phyloP scores from a whole-genome alignment of 2,888 invertebrate species.

The Caenorhabditis doughertyi region DNA sequence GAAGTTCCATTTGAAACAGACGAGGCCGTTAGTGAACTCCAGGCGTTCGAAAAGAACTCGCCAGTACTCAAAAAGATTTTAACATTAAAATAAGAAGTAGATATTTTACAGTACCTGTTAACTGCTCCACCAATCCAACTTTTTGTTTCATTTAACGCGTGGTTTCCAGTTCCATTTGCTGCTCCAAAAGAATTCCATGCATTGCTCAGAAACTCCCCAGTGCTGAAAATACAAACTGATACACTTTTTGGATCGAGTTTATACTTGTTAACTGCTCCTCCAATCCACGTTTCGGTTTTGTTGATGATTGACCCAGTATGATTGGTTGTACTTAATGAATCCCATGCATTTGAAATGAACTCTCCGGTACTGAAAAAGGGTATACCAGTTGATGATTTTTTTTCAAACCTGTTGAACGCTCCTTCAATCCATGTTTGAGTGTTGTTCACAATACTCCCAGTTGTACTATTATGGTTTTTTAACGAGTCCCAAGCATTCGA shows the following conservation, averaged over 20 bases:
- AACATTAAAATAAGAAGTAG: background rate
- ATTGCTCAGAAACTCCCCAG: conserved; percentile 37
- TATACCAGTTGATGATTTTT: background rate
- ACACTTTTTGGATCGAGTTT: background rate
- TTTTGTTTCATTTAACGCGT: conserved; percentile 24
- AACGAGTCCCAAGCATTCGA: conserved; percentile 12
- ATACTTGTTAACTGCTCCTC: conserved; percentile 11
- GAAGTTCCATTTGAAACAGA: too few relatives aligned
- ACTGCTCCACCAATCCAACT: conserved; percentile 30
- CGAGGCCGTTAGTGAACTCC: conserved; percentile 1
- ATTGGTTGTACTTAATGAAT: conserved; percentile 25
- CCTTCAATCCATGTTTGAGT: conserved; percentile 21
- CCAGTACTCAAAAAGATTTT: conserved; percentile 33
- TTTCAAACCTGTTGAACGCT: conserved; percentile 10
- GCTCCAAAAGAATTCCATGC: conserved; percentile 38
- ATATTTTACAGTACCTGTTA: conserved; percentile 26
- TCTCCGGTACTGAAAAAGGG: conserved; percentile 25
- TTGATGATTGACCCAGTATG: conserved; percentile 1
- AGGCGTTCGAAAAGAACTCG: conserved; percentile 24
- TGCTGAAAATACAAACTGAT: conserved; percentile 12
- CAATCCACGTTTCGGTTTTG: conserved; percentile 12
- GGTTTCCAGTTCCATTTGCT: background rate
- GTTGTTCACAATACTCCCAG: conserved; percentile 2
- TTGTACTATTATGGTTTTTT: background rate
- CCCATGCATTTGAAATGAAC: conserved; percentile 45